Conservation (phyloP, 2,888 invertebrate genomes). For the Gryllus longicercus region DNA sequence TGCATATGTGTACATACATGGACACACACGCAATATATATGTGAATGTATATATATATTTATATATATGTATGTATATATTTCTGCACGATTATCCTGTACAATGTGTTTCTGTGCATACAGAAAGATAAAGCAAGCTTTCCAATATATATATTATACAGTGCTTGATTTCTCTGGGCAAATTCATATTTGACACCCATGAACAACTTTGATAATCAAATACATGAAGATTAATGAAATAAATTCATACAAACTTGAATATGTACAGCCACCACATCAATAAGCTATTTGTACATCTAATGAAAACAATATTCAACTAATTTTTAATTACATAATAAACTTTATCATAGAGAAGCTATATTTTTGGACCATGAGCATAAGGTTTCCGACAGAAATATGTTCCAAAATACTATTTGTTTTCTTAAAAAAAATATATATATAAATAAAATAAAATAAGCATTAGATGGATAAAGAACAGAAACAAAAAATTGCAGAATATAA, state of each 20-base stretch:
- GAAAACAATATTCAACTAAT: slow-evolving; percentile 30
- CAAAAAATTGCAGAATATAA: too few relatives aligned
- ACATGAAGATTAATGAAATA: slow-evolving; percentile 30
- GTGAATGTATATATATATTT: background rate
- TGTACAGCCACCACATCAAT: slow-evolving; percentile 38
- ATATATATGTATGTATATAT: slow-evolving; percentile 36
- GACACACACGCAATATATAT: too few relatives aligned
- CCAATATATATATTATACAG: slow-evolving; percentile 37
- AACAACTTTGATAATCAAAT: slow-evolving; percentile 30
- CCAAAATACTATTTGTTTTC: slow-evolving; percentile 23
- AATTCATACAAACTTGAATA: slow-evolving; percentile 35
- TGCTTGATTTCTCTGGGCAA: slow-evolving; percentile 35
- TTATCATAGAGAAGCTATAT: slow-evolving; percentile 36
- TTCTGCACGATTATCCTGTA: slow-evolving; percentile 38
- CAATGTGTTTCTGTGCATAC: slow-evolving; percentile 38
- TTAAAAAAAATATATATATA: too few relatives aligned
- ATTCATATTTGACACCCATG: slow-evolving; percentile 33
- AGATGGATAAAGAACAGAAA: too few relatives aligned
- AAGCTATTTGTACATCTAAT: slow-evolving; percentile 38
- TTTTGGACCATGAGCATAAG: slow-evolving; percentile 34
- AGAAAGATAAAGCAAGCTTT: slow-evolving; percentile 38
- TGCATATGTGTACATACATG: too few relatives aligned
- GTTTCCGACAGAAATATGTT: slow-evolving; percentile 33
- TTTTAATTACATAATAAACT: slow-evolving; percentile 36
- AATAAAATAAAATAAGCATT: too few relatives aligned